A percentile compares a stretch with the other conserved stretches of the same genome.
Conservation (phyloP, 1,140 invertebrate species). For the Neodiprion fabricii region DNA sequence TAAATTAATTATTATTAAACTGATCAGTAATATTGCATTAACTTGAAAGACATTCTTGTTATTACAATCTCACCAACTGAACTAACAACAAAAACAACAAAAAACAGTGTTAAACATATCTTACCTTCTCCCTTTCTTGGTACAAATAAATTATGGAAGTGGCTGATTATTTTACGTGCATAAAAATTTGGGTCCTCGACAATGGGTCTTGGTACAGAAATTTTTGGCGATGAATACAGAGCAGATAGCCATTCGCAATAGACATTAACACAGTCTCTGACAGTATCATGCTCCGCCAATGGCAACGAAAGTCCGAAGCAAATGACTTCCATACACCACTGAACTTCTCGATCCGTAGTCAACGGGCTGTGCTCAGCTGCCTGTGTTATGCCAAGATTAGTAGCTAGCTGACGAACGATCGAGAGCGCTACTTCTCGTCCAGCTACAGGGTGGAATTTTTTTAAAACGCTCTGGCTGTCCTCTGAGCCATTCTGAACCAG, state of each 20-base stretch:
- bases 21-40: constrained; percentile 17
- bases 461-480: constrained; percentile 82
- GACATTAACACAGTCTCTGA: constrained; percentile 95
- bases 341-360: constrained; percentile 81
- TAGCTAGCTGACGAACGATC: constrained; percentile 81
- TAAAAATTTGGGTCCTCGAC: constrained; percentile 90
- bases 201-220: constrained; percentile 85
- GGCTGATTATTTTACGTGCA: constrained; percentile 88
- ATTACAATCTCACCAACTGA: neutral
- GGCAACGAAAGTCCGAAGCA: constrained; percentile 92
- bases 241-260: constrained; percentile 97
- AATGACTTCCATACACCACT: constrained; percentile 93
- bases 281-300: constrained; percentile 88
- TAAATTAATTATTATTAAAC: constrained; percentile 9
- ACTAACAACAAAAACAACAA: constrained; percentile 18
- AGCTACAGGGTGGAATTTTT: constrained; percentile 78
- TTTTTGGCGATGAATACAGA: constrained; percentile 80
- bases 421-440: constrained; percentile 84
- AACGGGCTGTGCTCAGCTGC: constrained; percentile 78
- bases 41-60: constrained; percentile 8
- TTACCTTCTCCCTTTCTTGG: constrained; percentile 91
- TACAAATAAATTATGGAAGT: constrained; percentile 95
- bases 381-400: constrained; percentile 78
- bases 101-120: constrained; percentile 33
- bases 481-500: constrained; percentile 71